Conservation (phyloP, 2,888 invertebrate species). For the Cancer borealis region DNA sequence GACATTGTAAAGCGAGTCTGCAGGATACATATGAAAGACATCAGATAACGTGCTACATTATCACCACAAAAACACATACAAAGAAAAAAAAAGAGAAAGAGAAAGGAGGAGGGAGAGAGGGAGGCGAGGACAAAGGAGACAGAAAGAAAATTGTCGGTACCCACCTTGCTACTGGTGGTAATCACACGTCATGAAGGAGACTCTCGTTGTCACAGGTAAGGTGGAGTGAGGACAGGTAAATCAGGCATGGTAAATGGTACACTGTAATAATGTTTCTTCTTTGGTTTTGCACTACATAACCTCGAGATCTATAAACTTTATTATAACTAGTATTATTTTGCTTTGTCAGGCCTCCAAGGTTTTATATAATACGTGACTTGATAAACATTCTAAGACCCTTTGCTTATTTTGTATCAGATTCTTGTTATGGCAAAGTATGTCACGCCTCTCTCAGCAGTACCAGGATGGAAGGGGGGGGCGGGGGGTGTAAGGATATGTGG, state of each 20-base stretch:
- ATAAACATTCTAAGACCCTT: not conserved
- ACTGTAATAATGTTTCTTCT: not conserved
- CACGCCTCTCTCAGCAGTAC: not conserved
- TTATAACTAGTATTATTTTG: not conserved
- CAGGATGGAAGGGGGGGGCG: not conserved
- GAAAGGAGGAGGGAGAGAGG: not conserved
- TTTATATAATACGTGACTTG: not conserved
- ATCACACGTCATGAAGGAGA: conserved; percentile 29
- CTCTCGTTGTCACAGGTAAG: conserved; percentile 25
- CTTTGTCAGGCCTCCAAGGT: not conserved
- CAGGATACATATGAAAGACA: not conserved
- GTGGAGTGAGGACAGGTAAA: not conserved
- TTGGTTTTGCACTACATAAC: not conserved
- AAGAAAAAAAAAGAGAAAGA: not conserved
- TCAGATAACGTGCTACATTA: not conserved
- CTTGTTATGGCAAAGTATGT: not conserved
- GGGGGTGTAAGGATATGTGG: not conserved
- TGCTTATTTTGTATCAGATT: not conserved
- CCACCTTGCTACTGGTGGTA: not conserved
- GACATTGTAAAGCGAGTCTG: not conserved
- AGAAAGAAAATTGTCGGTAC: not conserved
- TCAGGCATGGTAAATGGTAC: not conserved
- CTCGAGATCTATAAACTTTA: not conserved
- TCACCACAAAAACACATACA: not conserved
- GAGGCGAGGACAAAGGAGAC: not conserved